Evolutionary conservation across 2,797 vertebrate species (phyloP), one percentile per base, ranked within the genome.

Genomic region (Propithecus perrieri): DNA sequence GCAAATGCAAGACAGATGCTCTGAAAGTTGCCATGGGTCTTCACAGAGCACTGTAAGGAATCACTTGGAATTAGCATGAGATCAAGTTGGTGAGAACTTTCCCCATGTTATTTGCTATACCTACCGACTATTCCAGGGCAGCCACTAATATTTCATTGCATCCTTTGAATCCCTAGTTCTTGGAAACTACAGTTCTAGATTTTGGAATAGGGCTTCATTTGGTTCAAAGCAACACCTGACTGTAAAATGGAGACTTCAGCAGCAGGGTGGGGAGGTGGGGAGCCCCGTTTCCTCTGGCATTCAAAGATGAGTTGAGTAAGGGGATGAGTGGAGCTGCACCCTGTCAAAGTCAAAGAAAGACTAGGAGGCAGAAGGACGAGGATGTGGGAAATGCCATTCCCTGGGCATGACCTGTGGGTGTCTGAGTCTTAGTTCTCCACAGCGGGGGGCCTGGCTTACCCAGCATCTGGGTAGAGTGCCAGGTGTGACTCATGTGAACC

Each of bases 1-100:
- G 93, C 92, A 97, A 98, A 98, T 43, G 83, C 30, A 85, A 97
- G 97, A 97, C 97, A 98, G 97, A 98, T 98, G 97, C 97, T 98
- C 91, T 94, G 76, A 98, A 98, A 96, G 18, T 33, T 67, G 89
- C 35, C 61, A 98, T 26, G 28, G 87, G 72, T 96, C 96, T 92
- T 96, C n/a, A 53, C 71, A 81, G 90, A 46, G 86, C 69, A 33
- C 76, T 96, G 15, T 18, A 71, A 86, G 28, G 91, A 90, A 97
- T 71, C 69, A 94, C 91, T 93, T 94, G 91, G 83, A 94, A 97
- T 85, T 83, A 95, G 95, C 30, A 71, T 17, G 65, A 94, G 97
- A 92, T 50, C 57, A 95, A 97, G 94, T 83, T 92, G 80, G 78
- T 69, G 83, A 97, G 76, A 95, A 97, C 65, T 96, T 85, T 83